A percentile compares a stretch with the other conserved stretches of the same genome.
phyloP scores from a whole-genome alignment of 23 tunicate species.

The Styela clava region DNA sequence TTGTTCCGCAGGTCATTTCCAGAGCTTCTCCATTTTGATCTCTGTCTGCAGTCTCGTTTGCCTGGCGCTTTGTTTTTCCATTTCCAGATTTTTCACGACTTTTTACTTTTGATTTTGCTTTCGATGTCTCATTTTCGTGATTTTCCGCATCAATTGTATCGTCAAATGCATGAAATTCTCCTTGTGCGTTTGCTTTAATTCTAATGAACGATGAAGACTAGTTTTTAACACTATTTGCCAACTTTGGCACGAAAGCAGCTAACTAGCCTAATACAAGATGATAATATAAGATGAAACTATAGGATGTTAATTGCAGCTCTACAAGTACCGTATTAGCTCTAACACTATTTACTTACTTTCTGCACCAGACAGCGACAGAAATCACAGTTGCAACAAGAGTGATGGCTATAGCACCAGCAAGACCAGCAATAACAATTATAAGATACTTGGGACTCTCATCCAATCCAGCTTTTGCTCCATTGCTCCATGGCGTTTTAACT shows the following conservation, averaged over 20 bases:
- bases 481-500: not conserved
- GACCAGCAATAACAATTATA: constrained; percentile 35
- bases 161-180: not conserved
- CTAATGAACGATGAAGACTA: no score
- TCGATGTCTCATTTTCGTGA: not conserved
- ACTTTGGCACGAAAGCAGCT: no score
- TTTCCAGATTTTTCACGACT: constrained; percentile 22
- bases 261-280: no score
- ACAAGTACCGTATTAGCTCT: no score
- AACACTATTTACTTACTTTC: constrained; percentile 35
- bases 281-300: no score
- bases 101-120: constrained; percentile 14
- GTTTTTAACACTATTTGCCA: no score
- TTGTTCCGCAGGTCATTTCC: constrained; percentile 20
- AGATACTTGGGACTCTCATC: constrained; percentile 1
- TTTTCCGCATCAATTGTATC: not conserved
- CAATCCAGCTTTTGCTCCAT: not conserved
- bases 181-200: no score
- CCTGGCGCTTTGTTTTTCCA: constrained; percentile 2
- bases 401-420: constrained; percentile 35
- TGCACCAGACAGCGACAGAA: constrained; percentile 47
- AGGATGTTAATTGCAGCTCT: no score
- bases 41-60: not conserved
- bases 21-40: constrained; percentile 28
- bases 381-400: constrained; percentile 15